These are phyloP conservation scores for Drosophila demipolita DNA, from an alignment of 2,888 invertebrate species.

Conservation along the genomic window DNA sequence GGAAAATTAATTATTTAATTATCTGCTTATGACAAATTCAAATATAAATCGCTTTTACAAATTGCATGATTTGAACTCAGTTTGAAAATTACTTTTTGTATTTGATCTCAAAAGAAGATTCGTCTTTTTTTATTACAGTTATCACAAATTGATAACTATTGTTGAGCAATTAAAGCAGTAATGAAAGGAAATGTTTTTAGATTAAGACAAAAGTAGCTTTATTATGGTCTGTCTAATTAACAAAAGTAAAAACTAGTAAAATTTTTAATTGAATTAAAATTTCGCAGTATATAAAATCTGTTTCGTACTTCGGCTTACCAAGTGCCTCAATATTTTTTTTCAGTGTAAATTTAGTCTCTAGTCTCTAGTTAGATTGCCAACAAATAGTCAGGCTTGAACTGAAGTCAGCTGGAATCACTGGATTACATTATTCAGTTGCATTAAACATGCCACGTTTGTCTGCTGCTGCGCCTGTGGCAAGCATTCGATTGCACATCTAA, in stretches of 20 bases:
- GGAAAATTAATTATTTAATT: background rate
- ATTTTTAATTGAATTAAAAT: background rate
- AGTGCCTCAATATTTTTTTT: background rate
- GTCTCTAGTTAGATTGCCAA: constrained; percentile 3
- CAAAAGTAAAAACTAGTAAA: background rate
- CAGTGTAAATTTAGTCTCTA: constrained; percentile 1
- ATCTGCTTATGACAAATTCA: background rate
- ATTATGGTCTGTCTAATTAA: background rate
- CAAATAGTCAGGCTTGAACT: background rate
- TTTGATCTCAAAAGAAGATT: background rate
- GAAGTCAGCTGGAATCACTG: background rate
- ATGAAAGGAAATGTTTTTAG: background rate
- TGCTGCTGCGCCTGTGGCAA: constrained; percentile 68
- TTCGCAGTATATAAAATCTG: background rate
- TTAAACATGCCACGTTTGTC: constrained; percentile 58
- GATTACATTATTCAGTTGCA: constrained; percentile 43
- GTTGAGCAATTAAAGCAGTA: background rate
- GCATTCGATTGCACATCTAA: constrained; percentile 22
- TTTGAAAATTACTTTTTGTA: background rate
- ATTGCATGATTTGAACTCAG: background rate
- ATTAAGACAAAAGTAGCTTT: background rate
- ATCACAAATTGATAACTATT: background rate
- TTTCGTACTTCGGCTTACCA: background rate
- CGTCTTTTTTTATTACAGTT: background rate
- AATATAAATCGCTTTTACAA: background rate